These are phyloP conservation scores for Sceliomorpha sp. DNA, from an alignment of 2,888 invertebrate genomes.

Conservation along the genomic window DNA sequence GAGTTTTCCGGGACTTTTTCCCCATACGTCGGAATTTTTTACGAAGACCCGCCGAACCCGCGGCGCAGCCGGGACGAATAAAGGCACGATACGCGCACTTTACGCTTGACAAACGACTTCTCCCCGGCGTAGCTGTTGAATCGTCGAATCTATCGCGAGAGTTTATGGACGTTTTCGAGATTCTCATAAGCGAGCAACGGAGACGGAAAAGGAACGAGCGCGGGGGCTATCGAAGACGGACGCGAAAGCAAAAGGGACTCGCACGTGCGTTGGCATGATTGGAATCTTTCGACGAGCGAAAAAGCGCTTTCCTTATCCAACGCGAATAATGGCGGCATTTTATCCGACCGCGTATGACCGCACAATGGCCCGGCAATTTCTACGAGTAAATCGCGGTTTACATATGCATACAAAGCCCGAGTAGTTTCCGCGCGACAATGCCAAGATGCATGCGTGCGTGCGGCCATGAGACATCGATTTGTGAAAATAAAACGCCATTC, in stretches of 20 bases:
- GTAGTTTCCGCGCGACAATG: slow-evolving; percentile 63
- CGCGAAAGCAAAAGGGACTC: slow-evolving; percentile 23
- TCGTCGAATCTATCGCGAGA: no score
- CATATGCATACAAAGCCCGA: slow-evolving; percentile 71
- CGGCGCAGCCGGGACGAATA: no score
- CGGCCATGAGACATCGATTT: slow-evolving; percentile 62
- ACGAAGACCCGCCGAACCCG: no score
- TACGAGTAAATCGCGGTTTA: slow-evolving; percentile 64
- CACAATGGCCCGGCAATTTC: slow-evolving; percentile 67
- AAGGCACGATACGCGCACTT: no score
- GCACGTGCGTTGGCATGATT: slow-evolving; percentile 45
- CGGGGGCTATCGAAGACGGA: slow-evolving; percentile 27
- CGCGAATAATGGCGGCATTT: slow-evolving; percentile 60
- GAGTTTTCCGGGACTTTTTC: no score
- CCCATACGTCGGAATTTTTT: no score
- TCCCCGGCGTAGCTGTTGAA: no score
- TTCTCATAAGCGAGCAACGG: no score
- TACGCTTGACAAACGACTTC: no score
- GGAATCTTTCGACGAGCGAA: slow-evolving; percentile 47
- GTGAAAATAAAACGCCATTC: slow-evolving; percentile 64
- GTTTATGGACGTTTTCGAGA: no score
- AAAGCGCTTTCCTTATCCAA: slow-evolving; percentile 56
- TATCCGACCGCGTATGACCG: slow-evolving; percentile 44
- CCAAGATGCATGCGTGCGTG: slow-evolving; percentile 52
- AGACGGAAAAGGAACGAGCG: slow-evolving; percentile 17